Conservation (phyloP, 37 sponge, comb jelly and placozoan species). For the Ephydatia muelleri region DNA sequence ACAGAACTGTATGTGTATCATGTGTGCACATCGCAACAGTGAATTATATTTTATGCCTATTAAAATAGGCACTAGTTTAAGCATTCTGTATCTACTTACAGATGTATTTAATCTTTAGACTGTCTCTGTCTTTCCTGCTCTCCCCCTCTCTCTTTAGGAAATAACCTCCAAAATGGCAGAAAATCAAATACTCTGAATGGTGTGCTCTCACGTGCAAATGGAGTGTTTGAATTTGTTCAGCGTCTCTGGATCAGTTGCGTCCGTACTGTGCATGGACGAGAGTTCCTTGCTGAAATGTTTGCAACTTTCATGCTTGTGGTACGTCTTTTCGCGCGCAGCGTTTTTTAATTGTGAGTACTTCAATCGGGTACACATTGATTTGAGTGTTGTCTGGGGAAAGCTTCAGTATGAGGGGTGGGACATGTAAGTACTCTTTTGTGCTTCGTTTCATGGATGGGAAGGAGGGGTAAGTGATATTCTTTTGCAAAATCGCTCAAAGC, state of each 20-base stretch:
- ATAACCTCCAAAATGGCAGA: not conserved
- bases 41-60: no score
- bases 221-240: not conserved
- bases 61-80: no score
- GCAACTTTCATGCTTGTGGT: conserved; percentile 76
- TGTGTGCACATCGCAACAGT: no score
- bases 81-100: no score
- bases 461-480: no score
- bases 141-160: not conserved
- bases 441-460: no score
- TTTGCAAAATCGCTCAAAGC: no score
- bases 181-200: not conserved
- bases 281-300: conserved; percentile 72
- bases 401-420: no score
- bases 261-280: conserved; percentile 28
- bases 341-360: not conserved
- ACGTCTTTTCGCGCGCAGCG: not conserved
- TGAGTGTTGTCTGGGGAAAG: not conserved
- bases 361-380: not conserved
- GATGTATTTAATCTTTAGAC: no score
- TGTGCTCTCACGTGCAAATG: not conserved
- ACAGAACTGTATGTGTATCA: no score
- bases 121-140: not conserved
- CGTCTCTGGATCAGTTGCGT: conserved; percentile 17
- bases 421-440: no score